Conservation (phyloP, 2,888 invertebrate genomes). For the Opisthograptis luteolata region DNA sequence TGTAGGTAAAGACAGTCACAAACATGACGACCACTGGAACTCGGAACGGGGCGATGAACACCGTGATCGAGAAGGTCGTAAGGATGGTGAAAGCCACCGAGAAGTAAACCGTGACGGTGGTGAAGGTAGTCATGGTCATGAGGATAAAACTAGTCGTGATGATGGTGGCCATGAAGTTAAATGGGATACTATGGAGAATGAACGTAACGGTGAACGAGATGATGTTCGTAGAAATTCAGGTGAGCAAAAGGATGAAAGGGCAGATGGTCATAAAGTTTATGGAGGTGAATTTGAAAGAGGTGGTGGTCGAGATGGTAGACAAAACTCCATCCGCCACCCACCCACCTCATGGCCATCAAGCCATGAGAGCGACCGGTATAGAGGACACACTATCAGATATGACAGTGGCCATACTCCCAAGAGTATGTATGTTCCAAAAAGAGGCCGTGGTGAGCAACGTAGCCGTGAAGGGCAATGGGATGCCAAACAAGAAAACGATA, state of each 20-base stretch:
- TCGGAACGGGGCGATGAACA: neutral
- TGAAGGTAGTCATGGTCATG: neutral
- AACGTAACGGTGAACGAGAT: neutral
- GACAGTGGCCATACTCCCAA: no score
- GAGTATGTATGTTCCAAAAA: no score
- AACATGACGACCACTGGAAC: neutral
- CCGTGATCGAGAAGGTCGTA: neutral
- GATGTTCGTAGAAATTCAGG: neutral
- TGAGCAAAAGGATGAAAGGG: no score
- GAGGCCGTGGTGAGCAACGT: neutral
- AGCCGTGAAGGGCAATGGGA: neutral
- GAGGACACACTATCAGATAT: no score
- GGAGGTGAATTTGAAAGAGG: slow-evolving; percentile 6
- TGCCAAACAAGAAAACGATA: neutral
- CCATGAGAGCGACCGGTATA: no score
- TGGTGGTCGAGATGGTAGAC: slow-evolving; percentile 12
- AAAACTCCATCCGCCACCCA: no score
- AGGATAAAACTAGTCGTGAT: no score
- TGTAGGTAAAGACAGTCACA: neutral
- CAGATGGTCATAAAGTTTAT: no score
- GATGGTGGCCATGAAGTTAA: neutral
- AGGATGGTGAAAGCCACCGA: neutral
- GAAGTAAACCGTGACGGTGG: neutral
- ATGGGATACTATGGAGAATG: no score
- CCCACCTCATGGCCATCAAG: no score